phyloP scores from a whole-genome alignment of 2,113 vertebrate genomes.

The Myanophis thanlyinensis region DNA sequence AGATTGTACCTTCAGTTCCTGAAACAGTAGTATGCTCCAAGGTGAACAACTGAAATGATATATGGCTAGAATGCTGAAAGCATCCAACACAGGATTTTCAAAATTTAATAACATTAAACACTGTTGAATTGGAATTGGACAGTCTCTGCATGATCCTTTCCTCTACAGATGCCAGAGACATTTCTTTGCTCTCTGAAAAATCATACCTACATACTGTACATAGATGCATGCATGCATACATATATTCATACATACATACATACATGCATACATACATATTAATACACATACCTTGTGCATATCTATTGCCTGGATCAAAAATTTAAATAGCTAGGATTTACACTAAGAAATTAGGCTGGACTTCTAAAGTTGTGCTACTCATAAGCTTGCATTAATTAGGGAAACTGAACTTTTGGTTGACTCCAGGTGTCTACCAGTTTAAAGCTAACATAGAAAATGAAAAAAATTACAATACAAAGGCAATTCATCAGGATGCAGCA shows the following conservation, averaged over 20 bases:
- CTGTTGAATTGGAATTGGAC: not conserved
- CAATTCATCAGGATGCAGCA: conserved; percentile 31
- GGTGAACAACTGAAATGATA: not conserved
- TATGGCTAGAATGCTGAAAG: not conserved
- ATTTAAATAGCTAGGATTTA: not conserved
- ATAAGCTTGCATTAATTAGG: not conserved
- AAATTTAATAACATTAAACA: not conserved
- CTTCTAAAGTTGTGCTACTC: conserved; percentile 16
- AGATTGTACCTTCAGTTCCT: not conserved
- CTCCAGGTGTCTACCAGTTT: not conserved
- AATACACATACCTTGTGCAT: not conserved
- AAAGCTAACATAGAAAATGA: not conserved
- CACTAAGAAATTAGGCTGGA: not conserved
- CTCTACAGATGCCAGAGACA: not conserved
- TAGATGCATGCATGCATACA: no score
- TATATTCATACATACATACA: not conserved
- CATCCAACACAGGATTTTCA: not conserved
- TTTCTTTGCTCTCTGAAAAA: not conserved
- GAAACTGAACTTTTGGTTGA: not conserved
- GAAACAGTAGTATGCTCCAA: not conserved
- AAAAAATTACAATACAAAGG: not conserved
- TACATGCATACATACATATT: not conserved
- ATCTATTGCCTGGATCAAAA: not conserved
- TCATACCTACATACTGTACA: not conserved
- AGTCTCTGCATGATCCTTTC: not conserved